A percentile compares a stretch with the other conserved stretches of the same genome.
phyloP scores from a whole-genome alignment of 37 sponge, comb jelly and placozoan genomes.

The Chondrosia reniformis region DNA sequence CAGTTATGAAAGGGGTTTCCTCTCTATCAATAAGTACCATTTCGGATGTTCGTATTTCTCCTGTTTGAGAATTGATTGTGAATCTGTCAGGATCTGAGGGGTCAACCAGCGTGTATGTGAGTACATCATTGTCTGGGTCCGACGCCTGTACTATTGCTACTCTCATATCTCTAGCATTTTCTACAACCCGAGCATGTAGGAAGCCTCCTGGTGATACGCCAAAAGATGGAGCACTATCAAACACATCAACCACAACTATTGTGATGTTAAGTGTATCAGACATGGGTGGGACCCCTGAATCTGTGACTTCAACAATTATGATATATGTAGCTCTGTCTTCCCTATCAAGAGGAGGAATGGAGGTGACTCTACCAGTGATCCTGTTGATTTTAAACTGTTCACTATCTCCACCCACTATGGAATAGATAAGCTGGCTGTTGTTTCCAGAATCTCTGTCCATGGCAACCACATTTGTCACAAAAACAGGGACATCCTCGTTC shows the following conservation, averaged over 20 bases:
- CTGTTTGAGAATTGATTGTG: slow-evolving; percentile 3
- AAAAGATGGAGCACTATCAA: slow-evolving; percentile 20
- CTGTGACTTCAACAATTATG: neutral
- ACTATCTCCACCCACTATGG: neutral
- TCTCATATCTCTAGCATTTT: neutral
- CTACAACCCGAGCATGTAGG: slow-evolving; percentile 3
- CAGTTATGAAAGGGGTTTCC: neutral
- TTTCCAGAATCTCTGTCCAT: slow-evolving; percentile 5
- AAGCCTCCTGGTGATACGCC: neutral
- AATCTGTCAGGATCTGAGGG: neutral
- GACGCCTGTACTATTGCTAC: neutral
- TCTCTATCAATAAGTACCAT: neutral
- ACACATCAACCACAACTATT: neutral
- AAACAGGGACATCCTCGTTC: slow-evolving; percentile 14
- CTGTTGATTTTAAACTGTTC: slow-evolving; percentile 25
- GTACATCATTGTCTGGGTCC: slow-evolving; percentile 11
- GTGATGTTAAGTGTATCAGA: neutral
- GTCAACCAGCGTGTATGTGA: slow-evolving; percentile 11
- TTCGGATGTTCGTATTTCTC: slow-evolving; percentile 23
- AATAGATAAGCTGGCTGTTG: neutral
- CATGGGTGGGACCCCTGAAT: neutral
- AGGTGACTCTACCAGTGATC: slow-evolving; percentile 25
- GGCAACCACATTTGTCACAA: neutral
- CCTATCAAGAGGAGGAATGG: slow-evolving; percentile 29
- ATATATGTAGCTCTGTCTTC: neutral